These are phyloP conservation scores for Chiloscyllium punctatum DNA, from an alignment of 2,797 vertebrate species.

Conservation along the genomic window DNA sequence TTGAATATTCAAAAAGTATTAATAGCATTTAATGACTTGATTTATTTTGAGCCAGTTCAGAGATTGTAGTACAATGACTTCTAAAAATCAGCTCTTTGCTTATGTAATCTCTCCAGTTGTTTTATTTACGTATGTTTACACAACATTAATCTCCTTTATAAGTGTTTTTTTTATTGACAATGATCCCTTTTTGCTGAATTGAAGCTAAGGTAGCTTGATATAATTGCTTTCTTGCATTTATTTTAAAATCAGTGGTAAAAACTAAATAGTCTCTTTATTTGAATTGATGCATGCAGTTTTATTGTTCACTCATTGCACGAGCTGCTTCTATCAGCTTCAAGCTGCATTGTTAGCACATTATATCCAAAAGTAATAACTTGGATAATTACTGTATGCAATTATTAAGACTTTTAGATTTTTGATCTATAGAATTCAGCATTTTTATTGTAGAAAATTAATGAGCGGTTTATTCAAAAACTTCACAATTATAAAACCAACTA, in stretches of 20 bases:
- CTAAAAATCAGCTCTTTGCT: neutral
- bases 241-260: conserved; percentile 13
- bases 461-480: neutral
- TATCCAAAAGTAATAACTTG: neutral
- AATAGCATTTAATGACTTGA: neutral
- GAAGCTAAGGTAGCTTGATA: conserved; percentile 11
- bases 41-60: neutral
- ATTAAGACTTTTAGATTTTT: conserved; percentile 3
- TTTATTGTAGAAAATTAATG: neutral
- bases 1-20: neutral
- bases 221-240: conserved; percentile 22
- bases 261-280: conserved; percentile 13
- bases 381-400: neutral
- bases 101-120: neutral
- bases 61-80: neutral
- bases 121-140: neutral
- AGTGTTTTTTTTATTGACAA: conserved; percentile 29
- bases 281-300: conserved; percentile 17
- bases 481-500: neutral
- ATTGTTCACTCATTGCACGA: conserved; percentile 11
- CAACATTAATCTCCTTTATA: neutral
- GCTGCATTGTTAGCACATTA: neutral
- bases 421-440: neutral
- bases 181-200: conserved; percentile 12
- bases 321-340: neutral